These are phyloP conservation scores for Sinocyclocheilus rhinocerous DNA, from an alignment of 2,113 vertebrate genomes.

Conservation along the genomic window DNA sequence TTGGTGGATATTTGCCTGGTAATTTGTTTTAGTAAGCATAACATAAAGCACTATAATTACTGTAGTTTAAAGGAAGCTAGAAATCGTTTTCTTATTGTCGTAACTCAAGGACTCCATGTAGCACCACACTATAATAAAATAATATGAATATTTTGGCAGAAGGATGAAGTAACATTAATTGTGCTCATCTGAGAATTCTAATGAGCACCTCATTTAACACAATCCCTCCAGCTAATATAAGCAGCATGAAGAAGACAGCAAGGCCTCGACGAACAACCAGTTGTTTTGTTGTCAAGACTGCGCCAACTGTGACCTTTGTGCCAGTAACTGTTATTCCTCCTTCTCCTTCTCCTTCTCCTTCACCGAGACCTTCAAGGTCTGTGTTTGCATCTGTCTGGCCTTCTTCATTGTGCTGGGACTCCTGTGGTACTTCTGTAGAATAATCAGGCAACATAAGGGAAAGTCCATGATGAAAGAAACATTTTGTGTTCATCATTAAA, in stretches of 20 bases:
- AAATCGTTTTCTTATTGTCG: neutral
- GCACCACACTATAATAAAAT: neutral
- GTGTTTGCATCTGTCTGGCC: slow-evolving; percentile 5
- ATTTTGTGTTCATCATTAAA: too few relatives aligned
- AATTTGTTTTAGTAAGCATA: neutral
- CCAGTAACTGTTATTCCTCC: neutral
- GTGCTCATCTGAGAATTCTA: slow-evolving; percentile 45
- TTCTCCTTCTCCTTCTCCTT: slow-evolving; percentile 45
- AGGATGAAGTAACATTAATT: neutral
- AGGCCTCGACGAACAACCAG: slow-evolving; percentile 69
- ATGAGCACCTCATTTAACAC: slow-evolving; percentile 49
- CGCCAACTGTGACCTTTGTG: slow-evolving; percentile 50
- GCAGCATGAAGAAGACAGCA: slow-evolving; percentile 64
- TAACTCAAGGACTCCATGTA: neutral
- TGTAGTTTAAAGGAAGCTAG: neutral
- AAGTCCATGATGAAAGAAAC: too few relatives aligned
- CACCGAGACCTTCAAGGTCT: slow-evolving; percentile 28
- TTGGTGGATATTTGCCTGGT: neutral
- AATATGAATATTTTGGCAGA: neutral
- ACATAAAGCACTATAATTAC: neutral
- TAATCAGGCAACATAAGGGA: neutral
- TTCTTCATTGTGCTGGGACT: neutral
- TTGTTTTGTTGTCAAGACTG: slow-evolving; percentile 62
- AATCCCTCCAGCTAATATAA: slow-evolving; percentile 64
- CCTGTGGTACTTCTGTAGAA: neutral